Percentiles rank a stretch among this genome's conserved stretches.
Conservation (phyloP, 2,113 vertebrate species). For the Colius striatus region DNA sequence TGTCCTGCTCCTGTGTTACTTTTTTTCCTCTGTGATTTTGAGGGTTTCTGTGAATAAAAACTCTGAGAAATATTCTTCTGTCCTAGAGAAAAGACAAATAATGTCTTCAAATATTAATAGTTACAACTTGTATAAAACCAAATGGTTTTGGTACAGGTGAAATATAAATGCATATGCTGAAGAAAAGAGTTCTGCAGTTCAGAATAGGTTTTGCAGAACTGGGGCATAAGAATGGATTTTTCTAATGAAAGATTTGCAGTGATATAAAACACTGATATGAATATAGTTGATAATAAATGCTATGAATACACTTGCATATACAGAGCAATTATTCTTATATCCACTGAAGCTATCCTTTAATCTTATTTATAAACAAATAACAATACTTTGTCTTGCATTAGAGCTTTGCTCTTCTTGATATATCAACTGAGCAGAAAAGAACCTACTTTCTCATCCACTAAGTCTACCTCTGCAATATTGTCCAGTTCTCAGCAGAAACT, state of each 20-base stretch:
- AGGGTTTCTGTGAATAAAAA: neutral
- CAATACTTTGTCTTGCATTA: neutral
- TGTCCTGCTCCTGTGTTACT: neutral
- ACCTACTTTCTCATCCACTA: neutral
- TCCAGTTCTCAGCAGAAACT: neutral
- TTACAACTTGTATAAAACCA: neutral
- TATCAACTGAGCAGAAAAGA: neutral
- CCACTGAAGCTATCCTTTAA: neutral
- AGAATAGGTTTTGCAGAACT: neutral
- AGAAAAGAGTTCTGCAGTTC: neutral
- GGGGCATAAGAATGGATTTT: neutral
- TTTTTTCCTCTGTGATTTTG: neutral
- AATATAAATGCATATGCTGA: neutral
- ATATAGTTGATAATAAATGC: neutral
- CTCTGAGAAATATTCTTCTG: neutral
- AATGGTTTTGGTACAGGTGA: neutral
- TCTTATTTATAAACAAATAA: neutral
- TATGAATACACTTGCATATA: neutral
- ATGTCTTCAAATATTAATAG: neutral
- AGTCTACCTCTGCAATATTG: neutral
- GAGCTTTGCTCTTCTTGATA: neutral
- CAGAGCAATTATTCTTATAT: neutral
- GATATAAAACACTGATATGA: neutral
- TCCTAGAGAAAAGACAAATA: neutral
- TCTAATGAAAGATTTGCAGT: neutral